Evolutionary conservation across 2,888 invertebrate genomes (phyloP).

Genomic region (Archips crataeganus): DNA sequence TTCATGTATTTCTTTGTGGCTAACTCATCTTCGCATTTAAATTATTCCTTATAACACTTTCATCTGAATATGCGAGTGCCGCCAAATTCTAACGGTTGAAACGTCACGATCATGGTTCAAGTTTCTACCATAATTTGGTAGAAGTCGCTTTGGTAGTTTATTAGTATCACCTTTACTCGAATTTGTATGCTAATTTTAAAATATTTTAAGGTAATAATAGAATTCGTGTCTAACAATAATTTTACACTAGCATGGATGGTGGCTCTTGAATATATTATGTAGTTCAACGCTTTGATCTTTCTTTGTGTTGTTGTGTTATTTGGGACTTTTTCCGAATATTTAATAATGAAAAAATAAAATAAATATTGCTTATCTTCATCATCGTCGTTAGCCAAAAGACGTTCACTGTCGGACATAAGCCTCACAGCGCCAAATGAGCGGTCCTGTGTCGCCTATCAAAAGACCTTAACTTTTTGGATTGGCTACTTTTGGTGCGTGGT

Average conservation of each 20-base stretch:
- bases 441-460: too few relatives aligned
- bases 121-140: neutral
- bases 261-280: neutral
- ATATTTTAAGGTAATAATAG: neutral
- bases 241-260: conserved; percentile 1
- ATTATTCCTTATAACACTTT: conserved; percentile 9
- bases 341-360: too few relatives aligned
- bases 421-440: too few relatives aligned
- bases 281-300: neutral
- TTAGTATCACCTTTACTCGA: conserved; percentile 4
- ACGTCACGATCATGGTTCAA: neutral
- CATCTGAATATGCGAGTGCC: too few relatives aligned
- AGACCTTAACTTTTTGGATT: too few relatives aligned
- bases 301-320: neutral
- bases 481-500: too few relatives aligned
- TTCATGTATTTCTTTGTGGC: conserved; percentile 12
- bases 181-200: conserved; percentile 12
- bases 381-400: too few relatives aligned
- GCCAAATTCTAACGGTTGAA: neutral
- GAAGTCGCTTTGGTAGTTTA: conserved; percentile 4
- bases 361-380: neutral
- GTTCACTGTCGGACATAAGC: too few relatives aligned
- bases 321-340: too few relatives aligned
- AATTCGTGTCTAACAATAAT: neutral
- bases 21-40: conserved; percentile 23